phyloP scores from a whole-genome alignment of 2,888 invertebrate genomes.

The Matsumyia berberina region DNA sequence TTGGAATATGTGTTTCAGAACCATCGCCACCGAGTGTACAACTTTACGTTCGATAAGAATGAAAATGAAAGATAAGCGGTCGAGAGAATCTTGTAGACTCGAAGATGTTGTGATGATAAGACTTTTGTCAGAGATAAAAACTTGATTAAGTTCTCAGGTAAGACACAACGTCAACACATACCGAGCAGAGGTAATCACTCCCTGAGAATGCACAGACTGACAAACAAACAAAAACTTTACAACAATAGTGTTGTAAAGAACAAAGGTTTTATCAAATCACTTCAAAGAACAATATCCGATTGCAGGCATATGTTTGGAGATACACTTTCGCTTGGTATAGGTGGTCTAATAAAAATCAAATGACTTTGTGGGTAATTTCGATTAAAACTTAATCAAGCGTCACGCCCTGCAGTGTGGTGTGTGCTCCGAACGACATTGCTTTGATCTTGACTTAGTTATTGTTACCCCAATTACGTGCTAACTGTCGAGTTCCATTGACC shows the following conservation, averaged over 20 bases:
- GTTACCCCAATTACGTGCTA: conserved; percentile 64
- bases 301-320: background rate
- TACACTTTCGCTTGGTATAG: background rate
- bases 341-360: conserved; percentile 4
- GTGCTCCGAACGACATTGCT: conserved; percentile 17
- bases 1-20: background rate
- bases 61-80: conserved; percentile 6
- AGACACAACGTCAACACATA: conserved; percentile 18
- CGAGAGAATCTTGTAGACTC: background rate
- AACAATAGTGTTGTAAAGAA: too few relatives aligned
- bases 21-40: background rate
- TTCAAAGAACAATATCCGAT: conserved; percentile 1
- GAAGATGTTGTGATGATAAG: conserved; percentile 46
- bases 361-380: conserved; percentile 6
- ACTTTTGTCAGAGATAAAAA: conserved; percentile 35
- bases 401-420: conserved; percentile 15
- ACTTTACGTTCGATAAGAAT: conserved; percentile 22
- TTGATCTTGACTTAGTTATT: conserved; percentile 68
- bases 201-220: background rate
- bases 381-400: conserved; percentile 45
- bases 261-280: conserved; percentile 14
- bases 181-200: background rate
- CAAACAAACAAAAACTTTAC: conserved; percentile 3
- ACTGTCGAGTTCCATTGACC: conserved; percentile 55
- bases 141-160: conserved; percentile 38